phyloP scores from a whole-genome alignment of 2,888 invertebrate species.

The Hermodice carunculata region DNA sequence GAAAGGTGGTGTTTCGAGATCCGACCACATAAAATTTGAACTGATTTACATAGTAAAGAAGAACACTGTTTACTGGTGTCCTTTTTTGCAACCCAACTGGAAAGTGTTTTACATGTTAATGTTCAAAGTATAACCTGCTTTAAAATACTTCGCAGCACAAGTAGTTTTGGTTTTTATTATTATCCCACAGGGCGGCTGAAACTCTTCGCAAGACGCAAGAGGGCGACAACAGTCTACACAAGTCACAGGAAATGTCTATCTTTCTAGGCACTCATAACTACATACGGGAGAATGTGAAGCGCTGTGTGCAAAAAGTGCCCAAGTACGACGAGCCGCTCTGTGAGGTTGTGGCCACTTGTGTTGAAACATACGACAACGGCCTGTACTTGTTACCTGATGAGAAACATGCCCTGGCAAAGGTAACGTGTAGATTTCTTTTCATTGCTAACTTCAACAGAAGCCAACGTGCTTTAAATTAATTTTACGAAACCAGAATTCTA shows the following conservation, averaged over 20 bases:
- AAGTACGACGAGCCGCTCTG: constrained; percentile 92
- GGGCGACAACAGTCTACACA: constrained; percentile 82
- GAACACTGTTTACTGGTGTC: no score
- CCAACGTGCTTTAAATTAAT: no score
- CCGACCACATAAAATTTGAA: no score
- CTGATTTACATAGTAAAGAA: no score
- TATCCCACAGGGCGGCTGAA: constrained; percentile 28
- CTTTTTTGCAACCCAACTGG: no score
- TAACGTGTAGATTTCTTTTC: constrained; percentile 67
- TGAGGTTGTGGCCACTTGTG: constrained; percentile 95
- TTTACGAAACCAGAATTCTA: no score
- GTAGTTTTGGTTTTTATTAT: no score
- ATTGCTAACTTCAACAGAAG: no score
- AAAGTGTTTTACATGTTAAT: no score
- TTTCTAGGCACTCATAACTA: constrained; percentile 98
- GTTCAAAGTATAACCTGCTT: no score
- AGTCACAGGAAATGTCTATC: constrained; percentile 98
- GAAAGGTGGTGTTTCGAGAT: no score
- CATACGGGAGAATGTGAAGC: constrained; percentile 94
- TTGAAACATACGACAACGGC: constrained; percentile 95
- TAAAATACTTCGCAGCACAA: no score
- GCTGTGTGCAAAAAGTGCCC: constrained; percentile 66
- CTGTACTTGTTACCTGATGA: constrained; percentile 96
- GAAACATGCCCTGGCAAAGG: constrained; percentile 97
- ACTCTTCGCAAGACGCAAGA: constrained; percentile 16